phyloP scores from a whole-genome alignment of 2,113 vertebrate species.

The Caretta caretta region DNA sequence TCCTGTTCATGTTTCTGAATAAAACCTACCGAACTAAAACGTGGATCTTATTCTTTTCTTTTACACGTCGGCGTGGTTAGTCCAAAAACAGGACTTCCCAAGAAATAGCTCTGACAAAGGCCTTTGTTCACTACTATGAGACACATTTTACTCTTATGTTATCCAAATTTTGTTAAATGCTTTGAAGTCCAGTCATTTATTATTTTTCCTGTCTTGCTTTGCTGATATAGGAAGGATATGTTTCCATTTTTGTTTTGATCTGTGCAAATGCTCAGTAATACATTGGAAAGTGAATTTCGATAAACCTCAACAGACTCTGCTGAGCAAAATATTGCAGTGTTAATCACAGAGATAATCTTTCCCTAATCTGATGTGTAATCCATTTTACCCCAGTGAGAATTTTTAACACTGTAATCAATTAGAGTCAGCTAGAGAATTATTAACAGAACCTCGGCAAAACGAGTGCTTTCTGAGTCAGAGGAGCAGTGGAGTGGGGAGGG shows the following conservation, averaged over 20 bases:
- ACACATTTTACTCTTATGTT: slow-evolving; percentile 47
- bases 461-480: background rate
- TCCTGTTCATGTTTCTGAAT: background rate
- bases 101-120: slow-evolving; percentile 32
- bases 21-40: background rate
- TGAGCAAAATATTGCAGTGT: slow-evolving; percentile 29
- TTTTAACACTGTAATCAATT: slow-evolving; percentile 61
- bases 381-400: slow-evolving; percentile 62
- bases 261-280: slow-evolving; percentile 21
- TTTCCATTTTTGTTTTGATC: slow-evolving; percentile 52
- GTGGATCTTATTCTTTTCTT: background rate
- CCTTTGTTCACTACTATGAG: slow-evolving; percentile 65
- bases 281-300: slow-evolving; percentile 55
- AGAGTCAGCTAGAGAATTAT: slow-evolving; percentile 56
- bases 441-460: slow-evolving; percentile 17
- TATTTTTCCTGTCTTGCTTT: slow-evolving; percentile 43
- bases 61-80: background rate
- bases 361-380: slow-evolving; percentile 60
- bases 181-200: slow-evolving; percentile 77
- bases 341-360: slow-evolving; percentile 66
- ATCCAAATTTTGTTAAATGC: slow-evolving; percentile 52
- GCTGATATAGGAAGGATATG: slow-evolving; percentile 32
- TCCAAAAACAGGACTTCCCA: background rate
- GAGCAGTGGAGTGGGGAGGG: background rate
- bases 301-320: slow-evolving; percentile 36